Evolutionary conservation across 2,113 vertebrate species (phyloP), one percentile per base, ranked within the genome.

Genomic region (Hippolais icterina): DNA sequence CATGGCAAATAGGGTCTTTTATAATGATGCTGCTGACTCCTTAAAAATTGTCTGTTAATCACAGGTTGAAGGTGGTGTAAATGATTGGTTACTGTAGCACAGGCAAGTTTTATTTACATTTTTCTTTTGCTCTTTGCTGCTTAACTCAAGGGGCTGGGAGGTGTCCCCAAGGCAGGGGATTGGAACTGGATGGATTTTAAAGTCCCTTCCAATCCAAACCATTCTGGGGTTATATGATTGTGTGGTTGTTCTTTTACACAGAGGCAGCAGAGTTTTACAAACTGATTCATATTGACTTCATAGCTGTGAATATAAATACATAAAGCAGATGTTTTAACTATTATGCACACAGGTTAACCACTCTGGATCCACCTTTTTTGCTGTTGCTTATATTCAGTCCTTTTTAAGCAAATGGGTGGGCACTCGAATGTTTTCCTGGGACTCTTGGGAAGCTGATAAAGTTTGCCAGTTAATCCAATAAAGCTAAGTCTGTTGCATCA

Each of bases 381-480:
- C 49, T 33, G 31, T 72, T 77, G 15, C 61, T 82, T 9, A 7
- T 28, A 49, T 42, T 91, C 37, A 76, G 21, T 65, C 63, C 63
- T 77, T 77, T 69, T 56, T 11, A 88, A 86, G 44, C 41, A 71
- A 49, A 93, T 86, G 64, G 41, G 47, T 64, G 92, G 83, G 61
- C 70, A 65, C 47, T 39, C 10, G 0, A 60, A n/a, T 78, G 49
- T 83, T 94, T 96, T 90, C 78, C n/a, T 44, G 56, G 75, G 82
- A 41, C 92, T 92, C 71, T 83, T 47, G 79, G 85, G 90, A 92
- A 92, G 92, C 79, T 52, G 94, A 83, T 95, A 71, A 95, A 93
- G 72, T 96, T 94, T 95, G 79, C 68, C 52, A 35, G 92, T 92
- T 95, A 87, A 96, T 95, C 94, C 87, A 92, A 65, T 91, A 94